Conservation (phyloP, 1,140 invertebrate species). For the Achroia grisella region DNA sequence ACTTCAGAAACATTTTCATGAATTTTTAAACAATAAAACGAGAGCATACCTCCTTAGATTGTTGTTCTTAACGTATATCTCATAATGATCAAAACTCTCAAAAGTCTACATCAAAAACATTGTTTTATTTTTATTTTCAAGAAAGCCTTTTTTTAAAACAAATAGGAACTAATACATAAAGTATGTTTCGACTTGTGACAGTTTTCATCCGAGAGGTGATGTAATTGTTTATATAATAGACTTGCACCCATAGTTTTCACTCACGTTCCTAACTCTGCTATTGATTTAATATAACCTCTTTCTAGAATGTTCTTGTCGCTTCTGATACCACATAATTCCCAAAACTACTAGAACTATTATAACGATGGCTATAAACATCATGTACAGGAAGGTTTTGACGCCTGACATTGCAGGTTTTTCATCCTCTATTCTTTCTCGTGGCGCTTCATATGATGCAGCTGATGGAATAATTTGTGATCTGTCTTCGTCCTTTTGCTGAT, state of each 20-base stretch:
- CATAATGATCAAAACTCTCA: too few species aligned
- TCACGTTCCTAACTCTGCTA: not conserved
- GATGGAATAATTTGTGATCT: conserved; percentile 86
- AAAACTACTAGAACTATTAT: conserved; percentile 87
- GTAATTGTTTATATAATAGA: too few species aligned
- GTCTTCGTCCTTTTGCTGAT: conserved; percentile 80
- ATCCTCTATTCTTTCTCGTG: conserved; percentile 92
- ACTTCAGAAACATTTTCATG: too few species aligned
- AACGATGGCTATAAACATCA: conserved; percentile 85
- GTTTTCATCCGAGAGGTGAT: too few species aligned
- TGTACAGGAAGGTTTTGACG: conserved; percentile 90
- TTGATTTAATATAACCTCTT: conserved; percentile 89
- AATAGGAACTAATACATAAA: too few species aligned
- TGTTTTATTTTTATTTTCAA: too few species aligned
- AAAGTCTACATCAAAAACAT: too few species aligned
- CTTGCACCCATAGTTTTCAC: not conserved
- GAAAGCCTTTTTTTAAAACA: too few species aligned
- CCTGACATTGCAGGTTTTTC: conserved; percentile 88
- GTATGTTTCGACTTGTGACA: too few species aligned
- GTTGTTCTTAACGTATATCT: too few species aligned
- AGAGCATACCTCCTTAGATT: too few species aligned
- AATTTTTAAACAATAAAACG: too few species aligned
- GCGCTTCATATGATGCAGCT: conserved; percentile 86
- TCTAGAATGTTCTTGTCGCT: conserved; percentile 89
- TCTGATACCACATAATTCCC: conserved; percentile 93